Evolutionary conservation across 2,888 invertebrate species (phyloP).

Genomic region (Tiliacea citrago): DNA sequence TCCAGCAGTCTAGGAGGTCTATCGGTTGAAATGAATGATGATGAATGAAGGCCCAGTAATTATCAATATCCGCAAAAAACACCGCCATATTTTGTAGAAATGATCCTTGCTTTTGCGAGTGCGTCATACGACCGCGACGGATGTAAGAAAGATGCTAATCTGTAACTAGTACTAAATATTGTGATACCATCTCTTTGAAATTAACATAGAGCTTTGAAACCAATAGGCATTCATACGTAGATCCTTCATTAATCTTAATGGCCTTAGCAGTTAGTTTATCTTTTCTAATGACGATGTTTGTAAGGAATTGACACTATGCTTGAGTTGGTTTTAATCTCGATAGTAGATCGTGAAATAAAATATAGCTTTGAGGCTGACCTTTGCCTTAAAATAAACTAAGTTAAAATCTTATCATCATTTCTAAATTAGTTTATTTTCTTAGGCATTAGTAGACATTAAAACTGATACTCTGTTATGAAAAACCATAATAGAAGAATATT

Average conservation of each 20-base stretch:
- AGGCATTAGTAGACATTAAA: no score
- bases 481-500: no score
- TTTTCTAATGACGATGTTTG: conserved; percentile 3
- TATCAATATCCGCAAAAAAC: background rate
- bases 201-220: background rate
- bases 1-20: no score
- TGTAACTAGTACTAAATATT: background rate
- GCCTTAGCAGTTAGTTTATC: conserved; percentile 32
- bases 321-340: background rate
- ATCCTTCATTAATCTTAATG: conserved; percentile 33
- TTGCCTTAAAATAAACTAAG: no score
- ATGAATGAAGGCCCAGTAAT: no score
- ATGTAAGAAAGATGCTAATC: conserved; percentile 23
- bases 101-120: background rate
- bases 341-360: no score
- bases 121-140: background rate
- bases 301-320: conserved; percentile 31
- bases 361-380: no score
- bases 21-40: no score
- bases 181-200: conserved; percentile 39
- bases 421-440: no score
- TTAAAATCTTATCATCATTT: no score
- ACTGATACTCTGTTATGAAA: no score
- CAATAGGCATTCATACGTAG: conserved; percentile 23
- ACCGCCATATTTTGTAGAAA: background rate